These are phyloP conservation scores for Thunnus thynnus DNA, from an alignment of 2,113 vertebrate species.

Conservation along the genomic window DNA sequence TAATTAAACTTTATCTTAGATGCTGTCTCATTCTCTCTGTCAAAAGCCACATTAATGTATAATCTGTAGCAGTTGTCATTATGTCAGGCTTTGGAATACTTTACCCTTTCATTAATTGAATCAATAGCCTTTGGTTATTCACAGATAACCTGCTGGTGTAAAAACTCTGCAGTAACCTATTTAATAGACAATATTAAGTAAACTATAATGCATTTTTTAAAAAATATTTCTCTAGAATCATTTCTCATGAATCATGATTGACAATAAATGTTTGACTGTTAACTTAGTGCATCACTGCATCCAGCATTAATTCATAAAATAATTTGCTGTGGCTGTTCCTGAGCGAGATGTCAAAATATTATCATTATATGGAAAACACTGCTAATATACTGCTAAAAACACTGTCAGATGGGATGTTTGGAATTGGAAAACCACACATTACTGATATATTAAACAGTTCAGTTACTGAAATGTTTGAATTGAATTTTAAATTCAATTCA, in stretches of 20 bases:
- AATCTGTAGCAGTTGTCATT: background rate
- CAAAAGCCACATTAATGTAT: background rate
- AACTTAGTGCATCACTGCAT: slow-evolving; percentile 14
- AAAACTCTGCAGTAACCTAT: too few relatives aligned
- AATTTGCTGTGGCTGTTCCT: background rate
- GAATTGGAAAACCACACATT: background rate
- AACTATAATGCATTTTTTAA: too few relatives aligned
- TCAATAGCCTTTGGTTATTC: too few relatives aligned
- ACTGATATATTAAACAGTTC: background rate
- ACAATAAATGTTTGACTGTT: background rate
- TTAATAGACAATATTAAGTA: too few relatives aligned
- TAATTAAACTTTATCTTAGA: background rate
- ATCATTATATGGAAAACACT: background rate
- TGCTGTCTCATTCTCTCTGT: background rate
- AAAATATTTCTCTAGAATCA: too few relatives aligned
- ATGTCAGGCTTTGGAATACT: background rate
- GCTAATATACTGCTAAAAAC: background rate
- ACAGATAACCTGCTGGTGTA: too few relatives aligned
- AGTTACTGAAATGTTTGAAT: background rate
- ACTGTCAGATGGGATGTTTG: background rate
- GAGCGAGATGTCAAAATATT: slow-evolving; percentile 12
- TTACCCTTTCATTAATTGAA: background rate
- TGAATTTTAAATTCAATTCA: slow-evolving; percentile 12
- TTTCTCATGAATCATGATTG: background rate
- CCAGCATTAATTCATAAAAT: background rate